Base-by-base conservation (phyloP, 2,797 vertebrate genomes). In the Microctenopoma lineatum region DNA sequence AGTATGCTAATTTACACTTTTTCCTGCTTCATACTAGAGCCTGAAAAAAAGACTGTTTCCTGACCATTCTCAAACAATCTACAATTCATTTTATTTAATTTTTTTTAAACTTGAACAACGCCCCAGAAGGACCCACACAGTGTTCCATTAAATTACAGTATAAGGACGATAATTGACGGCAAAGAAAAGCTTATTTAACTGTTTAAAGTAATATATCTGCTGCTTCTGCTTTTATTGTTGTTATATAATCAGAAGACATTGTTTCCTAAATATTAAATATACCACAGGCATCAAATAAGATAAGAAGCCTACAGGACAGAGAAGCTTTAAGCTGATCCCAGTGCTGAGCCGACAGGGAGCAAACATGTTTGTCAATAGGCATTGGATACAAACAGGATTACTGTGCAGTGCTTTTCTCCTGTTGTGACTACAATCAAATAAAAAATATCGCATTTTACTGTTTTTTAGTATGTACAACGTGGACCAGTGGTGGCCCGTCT, bases 211-310 rank as follows among this genome's bases (percentile, higher is more conserved):
- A 38, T 12, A 14, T 14, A 39, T 64, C 39, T 59, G 42, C 54
- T 69, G 59, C 27, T 39, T 46, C 66, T 62, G 26, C 62, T 54
- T 70, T 79, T 50, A 39, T 69, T 56, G 42, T 34, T 63, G 59
- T 15, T 36, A n/a, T 63, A 56, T 53, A 3, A 39, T 7, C 55
- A 56, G 55, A 29, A 45, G 26, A 51, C 60, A 77, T 72, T 59
- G 50, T 58, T 68, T 72, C 52, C 12, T 50, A 67, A 62, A 77
- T 73, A 51, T 66, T 70, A 79, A 44, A 63, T 52, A 59, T 54
- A 21, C 18, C 9, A 10, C 15, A 42, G 36, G 36, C 71, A 69
- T 70, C 25, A 55, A 67, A 70, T 45, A 42, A 38, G 48, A 62
- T 21, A 65, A 14, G 54, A 73, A 52, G 56, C 45, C 64, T 13